Evolutionary conservation across 2,797 vertebrate genomes (phyloP), one percentile per base, ranked within the genome.

Genomic region (Epinephelus malabaricus): DNA sequence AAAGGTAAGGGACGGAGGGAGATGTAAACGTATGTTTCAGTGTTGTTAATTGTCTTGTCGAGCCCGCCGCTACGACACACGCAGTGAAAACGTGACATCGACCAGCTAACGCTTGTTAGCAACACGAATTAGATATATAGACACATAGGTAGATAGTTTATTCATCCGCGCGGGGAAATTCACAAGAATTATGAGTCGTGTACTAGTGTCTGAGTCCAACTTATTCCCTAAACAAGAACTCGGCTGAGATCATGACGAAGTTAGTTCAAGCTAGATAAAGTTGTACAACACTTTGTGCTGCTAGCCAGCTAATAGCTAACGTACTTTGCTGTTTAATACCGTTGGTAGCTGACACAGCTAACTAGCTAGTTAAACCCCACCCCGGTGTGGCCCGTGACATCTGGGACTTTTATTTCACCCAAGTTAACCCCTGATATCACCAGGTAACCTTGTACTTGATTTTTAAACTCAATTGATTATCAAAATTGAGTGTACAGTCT

Each of bases 81-180:
- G 87, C 89, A 88, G 78, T 40, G 54, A 90, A 92, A 94, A 93
- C 93, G 93, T 94, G 93, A 94, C 91, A 85, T 78, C 30, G 64
- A 63, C 11, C 19, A 49, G 93, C 90, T 93, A 92, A 81, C 2
- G 74, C 83, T 87, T 82, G 82, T 70, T 92, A 93, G 90, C 92
- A 11, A 0, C 63, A 1, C 1, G 6, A 2, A 64, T 40, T n/a
- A 1, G 17, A 15, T n/a, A 15, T 45, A 15, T 38, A 43, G 47
- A 19, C 18, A 15, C 2, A 49, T 19, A 19, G 18, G 17, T 18
- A 49, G 5, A 19, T 49, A 49, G 17, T 23, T 45, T 8, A 43
- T 43, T 25, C 2, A 13, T 12, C 51, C 43, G 25, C 13, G 47
- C 2, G 7, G 47, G 6, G 2, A 2, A 25, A 55, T 18, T 27